Evolutionary conservation across 92 coral and sea anemone species (phyloP), one percentile per base, ranked within the genome.

Genomic region (Epizoanthus illoricatus): DNA sequence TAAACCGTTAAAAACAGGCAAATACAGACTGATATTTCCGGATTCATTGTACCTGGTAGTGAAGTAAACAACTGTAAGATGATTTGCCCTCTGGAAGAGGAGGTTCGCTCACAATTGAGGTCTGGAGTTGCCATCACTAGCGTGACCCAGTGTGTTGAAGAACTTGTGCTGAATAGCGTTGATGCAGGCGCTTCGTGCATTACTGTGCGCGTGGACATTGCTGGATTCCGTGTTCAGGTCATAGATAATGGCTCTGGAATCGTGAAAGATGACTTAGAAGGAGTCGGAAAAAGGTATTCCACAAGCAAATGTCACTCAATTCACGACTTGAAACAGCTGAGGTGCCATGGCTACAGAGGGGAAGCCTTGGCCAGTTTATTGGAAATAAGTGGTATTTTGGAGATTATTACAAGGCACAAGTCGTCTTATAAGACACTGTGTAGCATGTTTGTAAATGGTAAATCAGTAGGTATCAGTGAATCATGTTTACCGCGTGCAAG

Each of bases 341-440:
- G 72, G 49, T 90, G 86, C 17, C 87, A 88, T 83, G 99, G 99
- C 1, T 97, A 88, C 73, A 88, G 99, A 80, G 99, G 99, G 13
- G 99, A 97, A 71, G 98, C 99, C 43, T 74, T 97, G 23, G 98
- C 98, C 64, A 97, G 99, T 71, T 81, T 97, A 72, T 83, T 92
- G 71, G 92, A 90, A 86, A 85, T 90, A 65, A 86, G 94, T 84
- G 93, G 92, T 49, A 87, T 90, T 73, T 54, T 97, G 41, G 99
- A 97, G 87, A 81, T 97, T 73, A 86, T 90, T 41, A 86, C 99
- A 7, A 91, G 97, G 19, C 94, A 93, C 74, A 90, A 88, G 56
- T 79, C 97, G 71, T 94, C 97, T 21, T 88, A 88, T 85, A 90
- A 92, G 56, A 97, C 99, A 19, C 85, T 86, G 79, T 97, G 94